Evolutionary conservation across 1,140 invertebrate genomes (phyloP).

Genomic region (Ips typographus): DNA sequence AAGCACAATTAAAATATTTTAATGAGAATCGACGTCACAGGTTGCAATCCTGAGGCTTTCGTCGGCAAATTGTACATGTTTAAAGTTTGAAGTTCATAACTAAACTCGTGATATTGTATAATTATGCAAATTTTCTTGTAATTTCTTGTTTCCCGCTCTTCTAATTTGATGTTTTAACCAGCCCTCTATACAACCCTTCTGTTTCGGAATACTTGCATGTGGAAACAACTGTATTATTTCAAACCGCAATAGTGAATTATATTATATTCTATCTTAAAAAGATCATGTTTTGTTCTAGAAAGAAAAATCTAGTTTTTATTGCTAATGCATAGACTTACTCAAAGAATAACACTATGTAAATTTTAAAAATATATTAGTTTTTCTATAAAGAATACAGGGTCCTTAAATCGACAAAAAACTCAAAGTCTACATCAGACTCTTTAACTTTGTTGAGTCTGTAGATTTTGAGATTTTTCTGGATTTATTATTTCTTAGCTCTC

Average conservation of each 20-base stretch:
- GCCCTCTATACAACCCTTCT: slow-evolving; percentile 19
- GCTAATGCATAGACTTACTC: neutral
- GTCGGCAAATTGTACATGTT: slow-evolving; percentile 38
- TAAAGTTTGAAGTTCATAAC: slow-evolving; percentile 34
- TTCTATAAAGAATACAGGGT: too few relatives aligned
- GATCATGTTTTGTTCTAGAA: neutral
- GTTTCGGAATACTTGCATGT: neutral
- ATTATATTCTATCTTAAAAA: neutral
- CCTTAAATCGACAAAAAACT: too few relatives aligned
- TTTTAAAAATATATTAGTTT: too few relatives aligned
- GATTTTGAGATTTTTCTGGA: too few relatives aligned
- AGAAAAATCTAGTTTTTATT: neutral
- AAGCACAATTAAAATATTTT: slow-evolving; percentile 48
- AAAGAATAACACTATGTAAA: neutral
- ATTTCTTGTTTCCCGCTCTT: slow-evolving; percentile 21
- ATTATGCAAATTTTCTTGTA: slow-evolving; percentile 45
- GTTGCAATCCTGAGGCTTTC: slow-evolving; percentile 32
- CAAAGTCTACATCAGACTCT: too few relatives aligned
- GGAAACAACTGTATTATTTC: neutral
- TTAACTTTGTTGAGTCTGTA: too few relatives aligned
- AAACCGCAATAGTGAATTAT: neutral
- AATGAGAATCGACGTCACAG: slow-evolving; percentile 42
- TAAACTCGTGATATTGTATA: slow-evolving; percentile 46
- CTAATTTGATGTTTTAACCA: slow-evolving; percentile 21
- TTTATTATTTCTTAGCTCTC: too few relatives aligned